Evolutionary conservation across 2,797 vertebrate genomes (phyloP), one percentile per base, ranked within the genome.

Genomic region (Champsocephalus esox): DNA sequence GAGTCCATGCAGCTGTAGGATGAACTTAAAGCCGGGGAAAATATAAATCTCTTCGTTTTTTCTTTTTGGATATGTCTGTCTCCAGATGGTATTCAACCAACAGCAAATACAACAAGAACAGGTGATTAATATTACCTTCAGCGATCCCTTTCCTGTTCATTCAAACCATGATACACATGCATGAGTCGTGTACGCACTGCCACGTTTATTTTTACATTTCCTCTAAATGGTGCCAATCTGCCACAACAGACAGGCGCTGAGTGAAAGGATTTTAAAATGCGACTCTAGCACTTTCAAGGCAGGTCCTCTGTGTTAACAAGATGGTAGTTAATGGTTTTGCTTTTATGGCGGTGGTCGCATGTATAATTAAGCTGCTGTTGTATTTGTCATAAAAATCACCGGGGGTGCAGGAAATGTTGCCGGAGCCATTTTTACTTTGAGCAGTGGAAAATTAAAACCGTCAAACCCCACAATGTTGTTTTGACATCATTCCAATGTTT

Each of bases 401-500:
- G 54, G 85, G 88, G 88, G 85, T 84, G 87, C 88, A 92, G 92
- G 90, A 93, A 93, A 93, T 92, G 92, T 92, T 91, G 91, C 87
- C 87, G 80, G 80, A 92, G 88, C 89, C 86, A 73, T 89, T 93
- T 94, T 92, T 85, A 93, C 92, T 94, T 93, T 89, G 90, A 93
- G 92, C 90, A 91, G 92, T 88, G 94, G 94, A 95, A 95, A 96
- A 95, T 94, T 91, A 87, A 95, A 93, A 91, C 87, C 84, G 90
- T 92, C 91, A 91, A 92, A 93, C 94, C 93, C 91, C 91, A 93
- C 87, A 81, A 87, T 88, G 92, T 92, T 95, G 94, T 95, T 94
- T 95, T 95, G 93, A 95, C 94, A 94, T 94, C 88, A 93, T 93
- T 95, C 87, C 93, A 93, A 86, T 83, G 92, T 96, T 96, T 95